Conservation (phyloP, 2,113 vertebrate species). For the Corythaixoides concolor region DNA sequence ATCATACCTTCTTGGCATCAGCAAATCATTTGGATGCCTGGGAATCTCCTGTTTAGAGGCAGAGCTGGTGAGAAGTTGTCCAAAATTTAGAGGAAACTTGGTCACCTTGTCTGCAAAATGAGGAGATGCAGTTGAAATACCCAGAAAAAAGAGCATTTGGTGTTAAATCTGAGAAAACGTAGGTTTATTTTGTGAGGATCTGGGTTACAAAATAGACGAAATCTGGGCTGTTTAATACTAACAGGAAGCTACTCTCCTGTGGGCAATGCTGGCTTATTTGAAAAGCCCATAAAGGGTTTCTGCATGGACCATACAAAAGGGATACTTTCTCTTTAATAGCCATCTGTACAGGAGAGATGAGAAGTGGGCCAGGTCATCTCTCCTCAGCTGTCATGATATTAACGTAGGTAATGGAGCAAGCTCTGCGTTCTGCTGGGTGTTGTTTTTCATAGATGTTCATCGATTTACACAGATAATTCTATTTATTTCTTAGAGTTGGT, state of each 20-base stretch:
- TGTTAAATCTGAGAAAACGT: conserved; percentile 63
- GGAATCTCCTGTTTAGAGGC: not conserved
- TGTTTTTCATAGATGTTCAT: conserved; percentile 96
- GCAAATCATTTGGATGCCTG: not conserved
- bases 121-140: not conserved
- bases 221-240: conserved; percentile 81
- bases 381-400: conserved; percentile 99
- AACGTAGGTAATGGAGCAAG: conserved; percentile 99
- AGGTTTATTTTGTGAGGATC: conserved; percentile 74
- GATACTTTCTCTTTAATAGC: conserved; percentile 99
- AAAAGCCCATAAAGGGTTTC: conserved; percentile 87
- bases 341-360: conserved; percentile 99
- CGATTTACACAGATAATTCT: conserved; percentile 97
- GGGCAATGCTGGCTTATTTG: conserved; percentile 85
- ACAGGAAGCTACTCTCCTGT: conserved; percentile 82
- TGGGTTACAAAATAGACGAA: conserved; percentile 72
- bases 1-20: not conserved
- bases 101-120: conserved; percentile 27
- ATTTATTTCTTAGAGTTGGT: conserved; percentile 94
- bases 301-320: conserved; percentile 89
- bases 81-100: conserved; percentile 27
- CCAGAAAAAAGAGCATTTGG: conserved; percentile 40
- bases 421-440: conserved; percentile 92
- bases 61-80: not conserved
- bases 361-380: conserved; percentile 96